Evolutionary conservation across 2,888 invertebrate species (phyloP).

Genomic region (Drosophila demipolita): DNA sequence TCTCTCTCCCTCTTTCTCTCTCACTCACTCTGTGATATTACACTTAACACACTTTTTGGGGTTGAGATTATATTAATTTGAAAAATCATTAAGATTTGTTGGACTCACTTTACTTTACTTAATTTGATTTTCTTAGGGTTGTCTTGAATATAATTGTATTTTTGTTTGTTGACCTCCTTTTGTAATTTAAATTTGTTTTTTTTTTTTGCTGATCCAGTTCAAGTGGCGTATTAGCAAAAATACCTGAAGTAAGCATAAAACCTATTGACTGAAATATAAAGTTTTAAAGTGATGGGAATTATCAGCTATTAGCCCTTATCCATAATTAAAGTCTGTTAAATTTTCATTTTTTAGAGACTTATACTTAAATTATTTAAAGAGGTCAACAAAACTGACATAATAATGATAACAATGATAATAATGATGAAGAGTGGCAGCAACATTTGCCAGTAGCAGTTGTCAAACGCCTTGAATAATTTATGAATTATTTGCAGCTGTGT

Average conservation of each 20-base stretch:
- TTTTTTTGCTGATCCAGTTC: not conserved
- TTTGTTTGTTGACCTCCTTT: not conserved
- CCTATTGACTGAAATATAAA: not conserved
- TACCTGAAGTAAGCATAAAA: not conserved
- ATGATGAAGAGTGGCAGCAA: slow-evolving; percentile 13
- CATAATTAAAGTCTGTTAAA: not conserved
- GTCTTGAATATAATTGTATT: not conserved
- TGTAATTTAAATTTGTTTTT: too few species aligned
- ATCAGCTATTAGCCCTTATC: not conserved
- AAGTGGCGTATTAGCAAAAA: not conserved
- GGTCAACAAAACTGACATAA: not conserved
- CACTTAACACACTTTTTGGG: not conserved
- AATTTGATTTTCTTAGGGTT: not conserved
- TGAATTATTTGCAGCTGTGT: slow-evolving; percentile 65
- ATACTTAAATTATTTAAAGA: not conserved
- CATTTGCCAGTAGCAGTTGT: slow-evolving; percentile 72
- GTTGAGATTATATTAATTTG: not conserved
- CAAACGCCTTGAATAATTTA: slow-evolving; percentile 75
- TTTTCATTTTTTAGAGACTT: not conserved
- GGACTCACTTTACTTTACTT: not conserved
- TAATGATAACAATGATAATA: too few species aligned
- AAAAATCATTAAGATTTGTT: not conserved
- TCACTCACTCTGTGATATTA: not conserved
- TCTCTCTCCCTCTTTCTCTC: not conserved
- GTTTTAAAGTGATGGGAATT: not conserved